Conservation (phyloP, 2,888 invertebrate genomes). For the Didymodactylos carnosus region DNA sequence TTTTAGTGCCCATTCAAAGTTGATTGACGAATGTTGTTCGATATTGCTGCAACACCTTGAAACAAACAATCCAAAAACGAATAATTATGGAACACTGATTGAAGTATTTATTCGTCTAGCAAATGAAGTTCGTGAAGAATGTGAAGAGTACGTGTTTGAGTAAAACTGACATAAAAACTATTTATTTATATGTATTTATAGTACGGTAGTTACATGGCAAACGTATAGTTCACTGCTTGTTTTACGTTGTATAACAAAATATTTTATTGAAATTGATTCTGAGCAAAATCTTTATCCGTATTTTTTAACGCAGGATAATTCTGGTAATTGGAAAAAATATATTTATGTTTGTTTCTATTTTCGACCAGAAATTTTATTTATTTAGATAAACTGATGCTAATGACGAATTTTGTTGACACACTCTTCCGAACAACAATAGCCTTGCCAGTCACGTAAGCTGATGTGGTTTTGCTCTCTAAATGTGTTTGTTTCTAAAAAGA, state of each 20-base stretch:
- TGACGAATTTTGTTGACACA: neutral
- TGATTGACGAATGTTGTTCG: conserved; percentile 59
- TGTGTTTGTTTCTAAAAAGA: too few relatives aligned
- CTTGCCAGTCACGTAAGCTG: too few relatives aligned
- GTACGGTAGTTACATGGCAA: conserved; percentile 67
- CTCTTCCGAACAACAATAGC: neutral
- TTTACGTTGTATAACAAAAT: conserved; percentile 57
- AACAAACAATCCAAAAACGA: conserved; percentile 63
- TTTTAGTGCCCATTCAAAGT: conserved; percentile 48
- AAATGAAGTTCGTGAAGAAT: conserved; percentile 60
- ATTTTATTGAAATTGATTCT: conserved; percentile 66
- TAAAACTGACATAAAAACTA: neutral
- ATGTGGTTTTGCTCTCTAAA: too few relatives aligned
- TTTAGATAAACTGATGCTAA: too few relatives aligned
- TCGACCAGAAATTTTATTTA: too few relatives aligned
- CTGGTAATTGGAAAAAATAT: neutral
- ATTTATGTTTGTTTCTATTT: too few relatives aligned
- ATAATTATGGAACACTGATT: conserved; percentile 69
- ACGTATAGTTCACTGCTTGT: conserved; percentile 78
- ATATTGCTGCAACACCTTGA: conserved; percentile 53
- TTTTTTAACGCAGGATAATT: neutral
- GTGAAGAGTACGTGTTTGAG: conserved; percentile 54
- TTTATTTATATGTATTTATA: conserved; percentile 32
- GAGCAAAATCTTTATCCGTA: conserved; percentile 52
- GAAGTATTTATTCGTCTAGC: conserved; percentile 63